Conservation (phyloP, 1,140 invertebrate genomes). For the Reticulitermes speratus region DNA sequence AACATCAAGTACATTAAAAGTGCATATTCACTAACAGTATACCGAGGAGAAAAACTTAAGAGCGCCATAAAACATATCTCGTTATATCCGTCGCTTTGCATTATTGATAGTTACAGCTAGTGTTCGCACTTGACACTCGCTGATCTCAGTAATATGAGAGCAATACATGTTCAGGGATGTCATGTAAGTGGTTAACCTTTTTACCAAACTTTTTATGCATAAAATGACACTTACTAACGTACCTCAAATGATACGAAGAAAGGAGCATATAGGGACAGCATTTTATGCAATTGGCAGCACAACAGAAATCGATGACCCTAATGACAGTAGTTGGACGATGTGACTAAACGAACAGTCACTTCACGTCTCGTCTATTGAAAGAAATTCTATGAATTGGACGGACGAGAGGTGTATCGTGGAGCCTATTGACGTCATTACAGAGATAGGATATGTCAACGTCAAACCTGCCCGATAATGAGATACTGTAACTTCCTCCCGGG, state of each 20-base stretch:
- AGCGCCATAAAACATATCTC: too few relatives aligned
- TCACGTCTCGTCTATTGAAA: neutral
- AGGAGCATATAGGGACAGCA: neutral
- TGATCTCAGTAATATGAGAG: too few relatives aligned
- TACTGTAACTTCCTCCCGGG: neutral
- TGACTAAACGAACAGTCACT: neutral
- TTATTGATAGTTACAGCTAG: too few relatives aligned
- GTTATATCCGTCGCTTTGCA: too few relatives aligned
- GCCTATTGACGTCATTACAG: neutral
- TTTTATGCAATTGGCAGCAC: neutral
- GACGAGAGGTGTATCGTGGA: neutral
- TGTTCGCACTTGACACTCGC: too few relatives aligned
- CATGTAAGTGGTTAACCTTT: neutral
- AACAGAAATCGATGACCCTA: neutral
- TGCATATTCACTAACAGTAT: too few relatives aligned
- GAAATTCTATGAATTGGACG: neutral
- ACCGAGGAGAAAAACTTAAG: too few relatives aligned
- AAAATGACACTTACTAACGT: neutral
- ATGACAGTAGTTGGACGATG: neutral
- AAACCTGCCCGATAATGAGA: neutral
- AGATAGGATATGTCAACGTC: neutral
- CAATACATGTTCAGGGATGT: neutral
- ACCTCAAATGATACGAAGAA: neutral
- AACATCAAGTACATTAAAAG: too few relatives aligned
- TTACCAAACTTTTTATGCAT: neutral